These are phyloP conservation scores for Luscinia luscinia DNA, from an alignment of 2,797 vertebrate genomes.

Conservation along the genomic window DNA sequence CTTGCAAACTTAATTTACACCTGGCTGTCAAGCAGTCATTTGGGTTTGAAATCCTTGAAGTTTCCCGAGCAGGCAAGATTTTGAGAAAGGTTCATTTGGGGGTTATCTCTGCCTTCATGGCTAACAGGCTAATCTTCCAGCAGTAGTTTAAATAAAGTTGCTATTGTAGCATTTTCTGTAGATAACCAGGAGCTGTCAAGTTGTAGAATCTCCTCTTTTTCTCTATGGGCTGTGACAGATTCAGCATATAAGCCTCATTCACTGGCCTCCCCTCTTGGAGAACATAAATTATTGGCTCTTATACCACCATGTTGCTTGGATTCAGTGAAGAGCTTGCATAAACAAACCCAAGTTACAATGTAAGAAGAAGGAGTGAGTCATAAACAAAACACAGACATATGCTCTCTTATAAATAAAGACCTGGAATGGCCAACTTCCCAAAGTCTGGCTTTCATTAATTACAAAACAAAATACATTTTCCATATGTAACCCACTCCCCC, in stretches of 20 bases:
- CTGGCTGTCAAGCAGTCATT: conserved; percentile 39
- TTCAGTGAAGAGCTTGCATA: conserved; percentile 73
- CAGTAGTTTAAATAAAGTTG: conserved; percentile 29
- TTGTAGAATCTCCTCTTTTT: conserved; percentile 46
- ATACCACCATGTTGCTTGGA: conserved; percentile 65
- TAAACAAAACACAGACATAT: conserved; percentile 81
- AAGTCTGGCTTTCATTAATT: conserved; percentile 80
- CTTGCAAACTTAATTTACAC: conserved; percentile 54
- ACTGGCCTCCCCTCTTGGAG: conserved; percentile 54
- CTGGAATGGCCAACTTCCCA: conserved; percentile 71
- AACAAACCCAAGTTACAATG: conserved; percentile 77
- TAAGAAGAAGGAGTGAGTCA: conserved; percentile 76
- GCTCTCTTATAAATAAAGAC: conserved; percentile 78
- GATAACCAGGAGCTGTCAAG: conserved; percentile 45
- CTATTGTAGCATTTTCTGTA: conserved; percentile 28
- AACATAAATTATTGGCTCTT: conserved; percentile 71
- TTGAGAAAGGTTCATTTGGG: conserved; percentile 22
- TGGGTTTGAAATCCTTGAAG: conserved; percentile 36
- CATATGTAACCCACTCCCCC: conserved; percentile 36
- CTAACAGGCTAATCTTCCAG: conserved; percentile 43
- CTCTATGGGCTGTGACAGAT: conserved; percentile 55
- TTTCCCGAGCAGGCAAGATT: conserved; percentile 18
- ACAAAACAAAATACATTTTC: conserved; percentile 68
- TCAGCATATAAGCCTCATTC: conserved; percentile 58
- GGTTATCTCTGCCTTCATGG: conserved; percentile 37